Percentiles rank a stretch among this genome's conserved stretches.
These are phyloP conservation scores for Myzus persicae DNA, from an alignment of 1,140 invertebrate genomes.

Conservation along the genomic window DNA sequence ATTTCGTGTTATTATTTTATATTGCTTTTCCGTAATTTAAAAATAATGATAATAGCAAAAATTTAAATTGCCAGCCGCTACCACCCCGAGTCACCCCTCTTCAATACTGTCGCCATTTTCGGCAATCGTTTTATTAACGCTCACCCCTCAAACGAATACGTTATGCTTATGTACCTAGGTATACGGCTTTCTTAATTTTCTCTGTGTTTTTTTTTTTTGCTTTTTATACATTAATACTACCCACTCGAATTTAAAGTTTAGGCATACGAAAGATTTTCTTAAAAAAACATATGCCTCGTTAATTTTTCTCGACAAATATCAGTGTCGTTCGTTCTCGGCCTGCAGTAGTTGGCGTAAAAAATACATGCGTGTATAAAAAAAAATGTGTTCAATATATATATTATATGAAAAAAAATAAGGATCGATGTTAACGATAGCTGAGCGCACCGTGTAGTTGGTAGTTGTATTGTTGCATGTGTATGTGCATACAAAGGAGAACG, in stretches of 20 bases:
- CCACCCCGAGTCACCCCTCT: not conserved
- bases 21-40: constrained; percentile 24
- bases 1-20: not conserved
- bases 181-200: not conserved
- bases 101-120: not conserved
- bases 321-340: not conserved
- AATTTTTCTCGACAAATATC: not conserved
- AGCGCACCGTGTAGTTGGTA: not conserved
- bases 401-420: not conserved
- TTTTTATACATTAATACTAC: not conserved
- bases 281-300: not conserved
- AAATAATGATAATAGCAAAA: not conserved
- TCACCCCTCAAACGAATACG: too few relatives aligned
- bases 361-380: not conserved
- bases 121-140: not conserved
- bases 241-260: not conserved
- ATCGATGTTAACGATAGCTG: not conserved
- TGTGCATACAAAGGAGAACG: not conserved
- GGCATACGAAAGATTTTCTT: not conserved
- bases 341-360: not conserved
- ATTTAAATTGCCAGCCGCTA: not conserved
- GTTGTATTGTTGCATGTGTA: not conserved
- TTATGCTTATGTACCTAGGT: too few relatives aligned
- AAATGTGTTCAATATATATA: not conserved
- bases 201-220: not conserved